Evolutionary conservation across 92 coral and sea anemone genomes (phyloP), one percentile per base, ranked within the genome.

Genomic region (Parazoanthus swiftii): DNA sequence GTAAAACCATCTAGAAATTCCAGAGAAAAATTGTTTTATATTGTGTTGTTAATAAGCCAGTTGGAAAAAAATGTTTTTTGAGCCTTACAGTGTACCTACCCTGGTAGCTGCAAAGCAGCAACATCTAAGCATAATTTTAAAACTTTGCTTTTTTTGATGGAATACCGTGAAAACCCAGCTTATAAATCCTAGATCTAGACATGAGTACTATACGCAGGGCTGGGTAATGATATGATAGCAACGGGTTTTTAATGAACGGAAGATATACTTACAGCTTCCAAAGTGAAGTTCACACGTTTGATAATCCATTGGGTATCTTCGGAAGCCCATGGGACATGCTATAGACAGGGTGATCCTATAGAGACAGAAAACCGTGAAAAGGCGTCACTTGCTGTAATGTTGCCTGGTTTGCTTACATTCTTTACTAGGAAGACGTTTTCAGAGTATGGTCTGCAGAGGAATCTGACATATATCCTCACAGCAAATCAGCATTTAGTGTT

Each of bases 291-390:
- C 93, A 85, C 98, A 93, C 33, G 85, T 77, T 78, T 95, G 96
- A 6, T 80, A 80, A 79, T 95, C 98, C 98, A 95, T 95, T 25
- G 98, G 98, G 89, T 93, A 95, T 85, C 92, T 89, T 63, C 88
- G 88, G 71, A 95, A 95, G 63, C 91, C 93, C 98, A 95, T 95
- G 14, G 94, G 88, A 48, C 98, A 95, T 6, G 94, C 85, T 33
- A 93, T 89, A 13, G 92, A 56, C 59, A 95, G 85, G 25, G 98
- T 93, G 14, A 95, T 75, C 80, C 98, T 95, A 82, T 43, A n/a
- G 79, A 74, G 76, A 44, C n/a, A 81, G 37, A 76, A 1, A 3
- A 15, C 23, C 1, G 16, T 58, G 0, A 58, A 58, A 15, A 58
- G 4, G 9, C 66, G 16, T 20, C 18, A 58, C 66, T 6, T 14